Conservation (phyloP, 2,113 vertebrate genomes). For the Archilochus colubris region DNA sequence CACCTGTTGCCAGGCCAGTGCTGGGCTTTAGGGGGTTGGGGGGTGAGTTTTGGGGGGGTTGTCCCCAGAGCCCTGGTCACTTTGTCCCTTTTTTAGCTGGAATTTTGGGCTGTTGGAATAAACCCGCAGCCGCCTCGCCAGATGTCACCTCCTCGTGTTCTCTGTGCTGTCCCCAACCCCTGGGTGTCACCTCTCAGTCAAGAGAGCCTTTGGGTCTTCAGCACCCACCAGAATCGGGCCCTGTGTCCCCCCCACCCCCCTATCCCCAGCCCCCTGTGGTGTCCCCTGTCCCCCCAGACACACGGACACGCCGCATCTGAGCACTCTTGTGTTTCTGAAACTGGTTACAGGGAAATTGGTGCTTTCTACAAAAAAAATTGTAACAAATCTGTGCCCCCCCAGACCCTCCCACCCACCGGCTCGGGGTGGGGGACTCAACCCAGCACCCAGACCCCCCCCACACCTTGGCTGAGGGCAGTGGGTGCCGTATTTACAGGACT, state of each 20-base stretch:
- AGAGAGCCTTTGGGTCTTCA: neutral
- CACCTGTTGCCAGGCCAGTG: accelerated
- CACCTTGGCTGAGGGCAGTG: neutral
- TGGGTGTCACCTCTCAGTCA: neutral
- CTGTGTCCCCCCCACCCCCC: accelerated
- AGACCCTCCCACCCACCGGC: no score
- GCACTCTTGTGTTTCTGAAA: constrained; percentile 68
- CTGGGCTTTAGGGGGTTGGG: neutral
- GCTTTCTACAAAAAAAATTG: constrained; percentile 69
- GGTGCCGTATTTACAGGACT: constrained; percentile 37
- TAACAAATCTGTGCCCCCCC: constrained; percentile 58
- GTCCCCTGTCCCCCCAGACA: neutral
- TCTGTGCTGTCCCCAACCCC: neutral
- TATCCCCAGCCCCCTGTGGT: accelerated
- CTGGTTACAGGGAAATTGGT: constrained; percentile 60
- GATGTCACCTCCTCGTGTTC: accelerated
- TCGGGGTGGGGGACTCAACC: neutral
- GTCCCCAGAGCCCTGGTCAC: neutral
- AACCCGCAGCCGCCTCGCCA: neutral
- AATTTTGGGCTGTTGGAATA: constrained; percentile 41
- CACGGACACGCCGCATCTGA: neutral
- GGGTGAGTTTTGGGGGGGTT: neutral
- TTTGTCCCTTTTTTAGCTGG: constrained; percentile 15
- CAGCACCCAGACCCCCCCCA: neutral
- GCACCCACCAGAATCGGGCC: neutral